Conservation (phyloP, 2,888 invertebrate species). For the Notocelia uddmanniana region DNA sequence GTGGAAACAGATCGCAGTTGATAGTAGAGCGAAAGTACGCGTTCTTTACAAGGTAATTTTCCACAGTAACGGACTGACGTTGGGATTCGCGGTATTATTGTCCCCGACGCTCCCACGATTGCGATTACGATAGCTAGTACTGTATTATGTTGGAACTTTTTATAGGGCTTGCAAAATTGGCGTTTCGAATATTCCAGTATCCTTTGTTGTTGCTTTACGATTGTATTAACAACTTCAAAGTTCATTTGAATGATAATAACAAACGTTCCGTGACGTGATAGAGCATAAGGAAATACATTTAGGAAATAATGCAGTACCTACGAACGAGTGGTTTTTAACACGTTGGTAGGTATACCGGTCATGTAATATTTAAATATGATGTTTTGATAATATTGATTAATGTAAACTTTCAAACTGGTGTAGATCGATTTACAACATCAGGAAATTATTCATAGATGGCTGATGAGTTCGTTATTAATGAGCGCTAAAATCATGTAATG, state of each 20-base stretch:
- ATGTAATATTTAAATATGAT: background rate
- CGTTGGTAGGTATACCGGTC: background rate
- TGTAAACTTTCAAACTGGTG: constrained; percentile 18
- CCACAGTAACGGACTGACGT: constrained; percentile 47
- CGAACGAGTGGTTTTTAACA: background rate
- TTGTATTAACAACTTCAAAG: constrained; percentile 9
- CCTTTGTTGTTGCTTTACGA: constrained; percentile 25
- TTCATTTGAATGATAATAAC: constrained; percentile 30
- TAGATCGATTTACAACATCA: constrained; percentile 19
- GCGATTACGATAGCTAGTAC: constrained; percentile 51
- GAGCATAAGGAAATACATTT: constrained; percentile 17
- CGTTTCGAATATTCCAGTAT: constrained; percentile 28
- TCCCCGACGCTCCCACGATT: constrained; percentile 56
- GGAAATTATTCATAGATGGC: constrained; percentile 14
- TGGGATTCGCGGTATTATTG: constrained; percentile 52
- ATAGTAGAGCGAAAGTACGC: constrained; percentile 56
- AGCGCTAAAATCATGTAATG: constrained; percentile 7
- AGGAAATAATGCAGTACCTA: constrained; percentile 16
- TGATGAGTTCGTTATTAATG: constrained; percentile 15
- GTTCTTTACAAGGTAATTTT: constrained; percentile 54
- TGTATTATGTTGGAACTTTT: constrained; percentile 36
- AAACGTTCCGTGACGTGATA: constrained; percentile 14
- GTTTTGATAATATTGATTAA: constrained; percentile 18
- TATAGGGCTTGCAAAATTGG: constrained; percentile 33
- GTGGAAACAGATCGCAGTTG: constrained; percentile 54